A percentile compares a stretch with the other conserved stretches of the same genome.
Conservation (phyloP, 2,797 vertebrate species). For the Ptychadena robeensis region DNA sequence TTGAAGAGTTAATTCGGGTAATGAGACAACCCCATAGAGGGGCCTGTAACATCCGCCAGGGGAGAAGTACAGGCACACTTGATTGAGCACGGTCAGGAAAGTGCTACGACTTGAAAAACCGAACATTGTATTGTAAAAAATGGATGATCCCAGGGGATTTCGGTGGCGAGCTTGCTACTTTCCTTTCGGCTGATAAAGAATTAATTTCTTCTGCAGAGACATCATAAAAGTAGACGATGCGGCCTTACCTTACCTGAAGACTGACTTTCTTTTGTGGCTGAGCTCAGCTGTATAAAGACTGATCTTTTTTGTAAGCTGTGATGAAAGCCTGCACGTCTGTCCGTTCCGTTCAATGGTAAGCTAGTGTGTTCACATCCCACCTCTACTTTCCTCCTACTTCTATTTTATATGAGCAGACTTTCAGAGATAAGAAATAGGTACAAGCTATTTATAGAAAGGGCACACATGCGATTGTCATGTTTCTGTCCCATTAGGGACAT, state of each 20-base stretch:
- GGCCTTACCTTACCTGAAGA: neutral
- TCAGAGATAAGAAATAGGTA: no score
- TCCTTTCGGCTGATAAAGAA: conserved; percentile 11
- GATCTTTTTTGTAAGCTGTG: neutral
- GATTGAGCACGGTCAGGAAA: neutral
- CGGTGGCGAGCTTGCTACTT: neutral
- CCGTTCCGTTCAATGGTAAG: neutral
- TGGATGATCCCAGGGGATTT: neutral
- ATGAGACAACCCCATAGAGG: neutral
- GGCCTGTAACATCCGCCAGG: neutral
- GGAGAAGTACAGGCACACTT: neutral
- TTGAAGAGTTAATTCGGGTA: neutral
- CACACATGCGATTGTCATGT: no score
- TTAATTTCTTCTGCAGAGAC: conserved; percentile 3
- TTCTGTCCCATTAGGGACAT: no score
- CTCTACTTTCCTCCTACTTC: neutral
- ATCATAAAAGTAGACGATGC: neutral
- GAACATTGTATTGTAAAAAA: neutral
- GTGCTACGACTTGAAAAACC: neutral
- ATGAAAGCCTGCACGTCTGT: neutral
- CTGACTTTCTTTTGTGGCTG: neutral
- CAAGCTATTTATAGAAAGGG: no score
- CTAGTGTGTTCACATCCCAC: neutral
- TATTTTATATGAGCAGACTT: no score
- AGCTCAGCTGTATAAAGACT: neutral